Evolutionary conservation across 2,888 invertebrate species (phyloP), one percentile per base, ranked within the genome.

Genomic region (Andrena flavipes): DNA sequence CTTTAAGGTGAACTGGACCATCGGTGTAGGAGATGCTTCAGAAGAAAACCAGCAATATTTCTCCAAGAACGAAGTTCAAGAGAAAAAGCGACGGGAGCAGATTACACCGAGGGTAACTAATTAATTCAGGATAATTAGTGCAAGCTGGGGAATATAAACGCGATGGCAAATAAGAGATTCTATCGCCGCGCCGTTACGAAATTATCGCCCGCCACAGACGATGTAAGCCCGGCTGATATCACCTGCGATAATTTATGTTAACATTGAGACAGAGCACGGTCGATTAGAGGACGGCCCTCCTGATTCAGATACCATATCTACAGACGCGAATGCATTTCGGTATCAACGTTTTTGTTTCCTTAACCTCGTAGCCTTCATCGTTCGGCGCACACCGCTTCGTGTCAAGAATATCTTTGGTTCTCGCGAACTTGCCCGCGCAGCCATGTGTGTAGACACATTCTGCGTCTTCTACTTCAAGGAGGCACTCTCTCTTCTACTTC

Each of bases 211-310:
- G 70, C n/a, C 65, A 71, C 70, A 82, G 84, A 88, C 82, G 76
- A 78, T 33, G 71, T 86, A 82, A 87, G 85, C 80, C 81, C 56
- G 62, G 60, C 54, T 63, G 76, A 56, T 88, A 90, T 91, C 89
- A 88, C 84, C 89, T 88, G 91, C 80, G 91, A 92, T 92, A 91
- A 92, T 92, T 89, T 89, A 60, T 85, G 87, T 90, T 91, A 91
- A 91, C 91, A 90, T 91, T 92, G 91, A 90, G 88, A 90, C 81
- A 73, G 87, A 82, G 83, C 79, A 86, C 88, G 91, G 91, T 89
- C 92, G 88, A 84, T 82, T 89, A 90, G 91, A 92, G 91, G 91
- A 89, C 92, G 83, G 69, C 71, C 59, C 76, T 65, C 72, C 67
- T 80, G 84, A 88, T 89, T 87, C 80, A 69, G 91, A 92, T 92